Base-by-base conservation (phyloP, 2,797 vertebrate genomes). In the Anolis apletophallus region DNA sequence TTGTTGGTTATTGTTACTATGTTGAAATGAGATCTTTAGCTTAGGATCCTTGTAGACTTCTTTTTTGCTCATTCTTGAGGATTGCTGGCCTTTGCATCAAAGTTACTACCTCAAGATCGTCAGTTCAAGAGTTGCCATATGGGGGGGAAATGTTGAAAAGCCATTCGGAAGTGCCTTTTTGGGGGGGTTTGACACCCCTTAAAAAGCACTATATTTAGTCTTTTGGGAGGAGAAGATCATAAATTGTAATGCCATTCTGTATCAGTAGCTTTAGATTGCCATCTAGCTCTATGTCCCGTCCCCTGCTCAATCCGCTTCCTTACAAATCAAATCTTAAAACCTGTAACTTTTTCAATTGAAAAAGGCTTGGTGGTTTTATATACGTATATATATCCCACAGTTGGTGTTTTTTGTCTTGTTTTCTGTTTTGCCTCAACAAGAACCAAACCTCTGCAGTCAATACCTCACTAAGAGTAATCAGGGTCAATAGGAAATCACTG, bases 371-470 rank as follows among this genome's bases (percentile, higher is more conserved):
- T 86, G 46, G 46, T 46, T 46, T 46, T 46, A 46, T 46, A 46
- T 46, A 46, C 3, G 7, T 61, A 73, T 40, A 26, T 87, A 81
- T 79, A n/a, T 34, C 1, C 78, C 78, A 76, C 85, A 90, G 89
- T 61, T 83, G 61, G 61, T 64, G 29, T 64, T 29, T 29, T 64
- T 26, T 26, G 21, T 26, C 9, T 64, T 64, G 61, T 64, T 29
- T 64, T 29, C 26, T 29, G 26, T 64, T 83, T 86, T 91, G 91
- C 89, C 84, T 89, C 92, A 40, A 83, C 91, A 94, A 46, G 89
- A 23, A 91, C 94, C 95, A 95, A 95, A 96, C 95, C 95, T 94
- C 21, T 95, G 95, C 96, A 96, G 96, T 93, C 94, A 36, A 92
- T 96, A 96, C 96, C 96, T 98, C 97, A 96, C 57, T 9, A 54